Percentiles rank a stretch among this genome's conserved stretches.
phyloP scores from a whole-genome alignment of 1,140 invertebrate species.

The Paraescarpia echinospica region DNA sequence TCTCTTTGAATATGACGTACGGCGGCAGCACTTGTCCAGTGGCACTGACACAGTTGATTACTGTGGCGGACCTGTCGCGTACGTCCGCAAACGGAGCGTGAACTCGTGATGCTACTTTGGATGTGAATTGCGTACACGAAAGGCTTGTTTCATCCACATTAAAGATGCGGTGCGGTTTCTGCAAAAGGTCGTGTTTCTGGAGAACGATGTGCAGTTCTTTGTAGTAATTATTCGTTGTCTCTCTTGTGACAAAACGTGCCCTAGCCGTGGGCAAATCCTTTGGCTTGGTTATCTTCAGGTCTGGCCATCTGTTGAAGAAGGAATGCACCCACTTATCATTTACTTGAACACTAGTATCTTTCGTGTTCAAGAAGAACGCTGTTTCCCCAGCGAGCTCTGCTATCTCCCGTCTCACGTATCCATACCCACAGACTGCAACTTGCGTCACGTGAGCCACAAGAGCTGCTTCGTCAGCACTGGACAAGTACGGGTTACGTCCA shows the following conservation, averaged over 20 bases:
- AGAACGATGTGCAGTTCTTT: slow-evolving; percentile 18
- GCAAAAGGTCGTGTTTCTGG: too few species aligned
- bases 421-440: neutral
- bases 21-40: slow-evolving; percentile 40
- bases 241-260: slow-evolving; percentile 24
- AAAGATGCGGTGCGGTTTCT: too few species aligned
- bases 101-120: too few species aligned
- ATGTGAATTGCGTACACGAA: neutral
- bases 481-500: neutral
- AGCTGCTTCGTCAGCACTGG: neutral
- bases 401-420: neutral
- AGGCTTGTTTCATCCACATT: too few species aligned
- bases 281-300: too few species aligned
- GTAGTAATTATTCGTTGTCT: slow-evolving; percentile 21
- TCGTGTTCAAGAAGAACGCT: too few species aligned
- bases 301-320: too few species aligned
- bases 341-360: too few species aligned
- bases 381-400: neutral
- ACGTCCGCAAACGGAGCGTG: neutral
- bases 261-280: slow-evolving; percentile 6
- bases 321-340: too few species aligned
- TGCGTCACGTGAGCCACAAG: neutral
- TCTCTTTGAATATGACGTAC: slow-evolving; percentile 39
- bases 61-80: slow-evolving; percentile 32
- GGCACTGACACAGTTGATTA: slow-evolving; percentile 36